These are phyloP conservation scores for Torymus texanus DNA, from an alignment of 2,888 invertebrate genomes.

Conservation along the genomic window DNA sequence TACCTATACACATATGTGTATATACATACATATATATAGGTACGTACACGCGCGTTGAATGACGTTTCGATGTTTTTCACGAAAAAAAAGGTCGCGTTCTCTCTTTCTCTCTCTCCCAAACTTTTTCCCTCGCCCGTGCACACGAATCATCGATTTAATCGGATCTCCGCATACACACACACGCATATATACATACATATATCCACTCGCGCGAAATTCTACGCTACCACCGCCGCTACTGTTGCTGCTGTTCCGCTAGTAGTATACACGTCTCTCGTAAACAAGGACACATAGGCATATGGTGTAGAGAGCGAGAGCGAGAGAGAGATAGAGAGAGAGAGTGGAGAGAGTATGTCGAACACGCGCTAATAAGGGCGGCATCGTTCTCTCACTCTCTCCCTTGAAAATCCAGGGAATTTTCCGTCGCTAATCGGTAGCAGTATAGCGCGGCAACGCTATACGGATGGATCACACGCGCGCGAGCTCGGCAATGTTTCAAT, in stretches of 20 bases:
- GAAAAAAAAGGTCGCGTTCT: slow-evolving; percentile 33
- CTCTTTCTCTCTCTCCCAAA: too few species aligned
- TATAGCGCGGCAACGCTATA: not conserved
- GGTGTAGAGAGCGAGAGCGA: too few species aligned
- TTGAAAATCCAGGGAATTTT: slow-evolving; percentile 57
- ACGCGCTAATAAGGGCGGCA: slow-evolving; percentile 52
- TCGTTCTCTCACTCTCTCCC: slow-evolving; percentile 17
- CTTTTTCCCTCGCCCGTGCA: too few species aligned
- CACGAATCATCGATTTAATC: slow-evolving; percentile 55
- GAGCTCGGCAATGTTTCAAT: slow-evolving; percentile 54
- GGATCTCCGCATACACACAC: slow-evolving; percentile 26
- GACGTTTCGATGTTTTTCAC: slow-evolving; percentile 54
- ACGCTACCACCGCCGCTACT: too few species aligned
- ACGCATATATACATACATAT: too few species aligned
- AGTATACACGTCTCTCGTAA: not conserved
- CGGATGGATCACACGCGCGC: slow-evolving; percentile 27
- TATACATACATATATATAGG: too few species aligned
- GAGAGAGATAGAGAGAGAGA: too few species aligned
- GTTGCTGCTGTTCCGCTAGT: not conserved
- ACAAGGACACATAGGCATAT: slow-evolving; percentile 28
- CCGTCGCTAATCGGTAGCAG: slow-evolving; percentile 17
- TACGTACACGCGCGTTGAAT: slow-evolving; percentile 17
- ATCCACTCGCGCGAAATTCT: too few species aligned
- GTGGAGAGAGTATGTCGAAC: slow-evolving; percentile 44
- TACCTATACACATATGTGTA: not conserved